Base-by-base conservation (phyloP, 2,888 invertebrate genomes). In the Perithous albicinctus region DNA sequence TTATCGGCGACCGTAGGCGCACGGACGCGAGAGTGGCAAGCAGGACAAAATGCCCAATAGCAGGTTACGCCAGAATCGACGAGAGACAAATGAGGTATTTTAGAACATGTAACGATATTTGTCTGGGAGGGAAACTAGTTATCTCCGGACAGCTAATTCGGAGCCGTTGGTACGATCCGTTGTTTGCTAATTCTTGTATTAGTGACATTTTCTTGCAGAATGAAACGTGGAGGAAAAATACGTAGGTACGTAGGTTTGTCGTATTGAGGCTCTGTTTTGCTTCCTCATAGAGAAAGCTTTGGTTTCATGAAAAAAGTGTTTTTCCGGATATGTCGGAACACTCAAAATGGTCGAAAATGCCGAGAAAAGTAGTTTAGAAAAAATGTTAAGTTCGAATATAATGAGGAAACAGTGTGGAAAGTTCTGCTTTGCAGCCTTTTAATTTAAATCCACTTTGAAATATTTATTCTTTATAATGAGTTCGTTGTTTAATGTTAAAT, bases 1-100 rank as follows among this genome's bases (percentile, higher is more conserved):
- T 80, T 80, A 80, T 75, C 79, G 64, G 20, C 46, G 43, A 54
- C 12, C 79, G 69, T 61, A 43, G 54, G 43, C 75, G 63, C 46
- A 32, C 12, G 8, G 20, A 23, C 5, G n/a, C 3, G 8, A 38
- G 29, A 32, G 56, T 20, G 41, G 56, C 41, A 26, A 23, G 32
- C 43, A 7, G 26, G 56, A 48, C 20, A 41, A 74, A 54, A 43
- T 23, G 67, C 23, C 61, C 61, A 73, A 69, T 79, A 74, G 61
- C 61, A 23, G 26, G 32, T 73, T 74, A 43, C 23, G 38, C 48
- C 32, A 54, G 23, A 74, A 63, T 66, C 59, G 48, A 41, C 29
- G 61, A 48, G n/a, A 26, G 61, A 20, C 46, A 18, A 59, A 59
- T 59, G 59, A 46, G 72, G 59, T 46, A 59, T 59, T 59, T 72